A percentile compares a stretch with the other conserved stretches of the same genome.
Evolutionary conservation across 1,140 invertebrate genomes (phyloP).

Genomic region (Ceratitis capitata): DNA sequence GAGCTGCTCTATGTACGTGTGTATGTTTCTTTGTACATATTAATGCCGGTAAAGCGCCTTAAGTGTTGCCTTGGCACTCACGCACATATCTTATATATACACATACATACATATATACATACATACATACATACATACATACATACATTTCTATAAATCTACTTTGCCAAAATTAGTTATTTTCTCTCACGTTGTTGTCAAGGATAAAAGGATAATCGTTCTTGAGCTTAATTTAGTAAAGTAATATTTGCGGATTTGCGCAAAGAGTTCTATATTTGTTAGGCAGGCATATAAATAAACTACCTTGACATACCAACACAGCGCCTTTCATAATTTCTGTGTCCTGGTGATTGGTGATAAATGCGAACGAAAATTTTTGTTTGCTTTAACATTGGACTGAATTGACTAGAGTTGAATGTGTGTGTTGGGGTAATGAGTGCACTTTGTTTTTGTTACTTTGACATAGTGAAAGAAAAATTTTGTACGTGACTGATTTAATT

Average conservation of each 20-base stretch:
- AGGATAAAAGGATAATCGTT: constrained; percentile 32
- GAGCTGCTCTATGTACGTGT: not conserved
- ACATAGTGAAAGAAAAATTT: not conserved
- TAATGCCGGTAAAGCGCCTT: not conserved
- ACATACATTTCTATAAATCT: too few relatives aligned
- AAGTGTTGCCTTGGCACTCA: not conserved
- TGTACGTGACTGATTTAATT: not conserved
- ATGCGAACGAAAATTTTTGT: not conserved
- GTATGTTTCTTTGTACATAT: not conserved
- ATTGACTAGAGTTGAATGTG: too few relatives aligned
- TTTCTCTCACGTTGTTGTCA: constrained; percentile 11
- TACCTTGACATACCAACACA: not conserved
- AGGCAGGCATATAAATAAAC: not conserved
- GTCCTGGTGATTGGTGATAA: not conserved
- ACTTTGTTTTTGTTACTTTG: not conserved
- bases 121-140: not conserved
- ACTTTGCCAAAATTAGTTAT: constrained; percentile 17
- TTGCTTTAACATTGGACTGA: not conserved
- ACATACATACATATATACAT: not conserved
- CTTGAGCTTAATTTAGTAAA: constrained; percentile 35
- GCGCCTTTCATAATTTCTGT: not conserved
- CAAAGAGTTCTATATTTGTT: not conserved
- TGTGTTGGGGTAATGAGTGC: not conserved
- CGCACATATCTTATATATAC: not conserved
- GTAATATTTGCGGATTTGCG: constrained; percentile 28